Evolutionary conservation across 2,888 invertebrate genomes (phyloP), one percentile per base, ranked within the genome.

Genomic region (Acrocera orbiculus): DNA sequence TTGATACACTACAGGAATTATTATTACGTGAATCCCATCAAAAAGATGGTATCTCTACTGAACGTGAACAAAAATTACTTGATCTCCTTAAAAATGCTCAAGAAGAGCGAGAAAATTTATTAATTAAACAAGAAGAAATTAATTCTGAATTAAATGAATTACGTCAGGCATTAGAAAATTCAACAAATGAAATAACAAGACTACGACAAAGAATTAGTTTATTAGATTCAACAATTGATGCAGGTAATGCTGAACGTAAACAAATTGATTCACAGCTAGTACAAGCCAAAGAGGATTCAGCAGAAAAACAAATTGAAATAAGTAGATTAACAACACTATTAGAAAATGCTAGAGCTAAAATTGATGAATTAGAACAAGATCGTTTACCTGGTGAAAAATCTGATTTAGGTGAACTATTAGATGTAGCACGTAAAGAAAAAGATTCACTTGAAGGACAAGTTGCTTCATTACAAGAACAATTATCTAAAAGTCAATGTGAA

Each of bases 321-420:
- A 72, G 74, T 46, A 69, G 82, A 29, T 63, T 85, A 42, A 72
- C 73, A 13, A 80, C 80, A 32, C 61, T 85, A 37, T 62, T 89
- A 13, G 87, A 87, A 41, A 81, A 80, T 54, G 86, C 87, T 6
- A 73, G 81, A 48, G 76, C 80, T 4, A 87, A 89, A 62, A 76
- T 80, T 39, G 66, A 66, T 28, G 79, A 82, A 48, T 54, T 80
- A 36, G 76, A 79, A 42, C 70, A 72, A 42, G 72, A 73, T 40
- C 56, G 73, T 38, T 64, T 70, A n/a, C 61, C 75, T 19, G 72
- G 71, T 38, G 75, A 72, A 44, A 76, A 76, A 48, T 72, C 75
- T 25, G 79, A 81, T 50, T 54, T 79, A 27, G 76, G 78, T 41
- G 75, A 76, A 47, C 54, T 80, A 10, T 51, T 82, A 32, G 73